Evolutionary conservation across 2,797 vertebrate genomes (phyloP), one percentile per base, ranked within the genome.

Genomic region (Varecia variegata): DNA sequence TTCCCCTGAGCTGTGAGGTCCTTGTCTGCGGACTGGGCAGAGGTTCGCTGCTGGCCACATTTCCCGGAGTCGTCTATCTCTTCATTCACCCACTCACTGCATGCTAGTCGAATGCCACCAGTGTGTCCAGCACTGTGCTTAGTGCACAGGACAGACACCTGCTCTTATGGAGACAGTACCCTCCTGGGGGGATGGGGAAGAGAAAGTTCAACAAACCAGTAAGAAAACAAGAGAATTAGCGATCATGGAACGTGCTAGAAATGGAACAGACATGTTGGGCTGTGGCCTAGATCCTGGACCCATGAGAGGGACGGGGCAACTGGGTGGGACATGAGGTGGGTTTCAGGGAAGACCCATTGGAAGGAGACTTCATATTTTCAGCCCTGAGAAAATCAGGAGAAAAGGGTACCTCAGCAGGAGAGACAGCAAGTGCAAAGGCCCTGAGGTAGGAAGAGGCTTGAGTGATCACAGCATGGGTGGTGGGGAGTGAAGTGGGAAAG

Each of bases 31-130:
- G 54, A 11, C 15, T 30, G n/a, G 76, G 62, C 32, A 23, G 79
- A 50, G 43, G 32, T 27, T 56, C 0, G 0, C 40, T 8, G 7
- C 8, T 18, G 7, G 40, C 18, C 40, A 14, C 3, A 7, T 2
- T 15, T 20, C 30, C 40, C 3, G 13, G 43, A 8, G 5, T 21
- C 15, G 2, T 7, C 15, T 35, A 30, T 52, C 32, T 62, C 77
- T 25, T 62, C 32, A 20, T 60, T 23, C 13, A 7, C 27, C 77
- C 17, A 27, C 45, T 94, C 68, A 30, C 18, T 20, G 11, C 20
- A 30, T 9, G 18, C 27, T 35, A 27, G 13, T 35, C 40, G 7
- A 50, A 13, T 0, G 10, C 15, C 50, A 18, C 17, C 0, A 0
- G 62, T 4, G 3, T 38, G 32, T 58, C 58, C 2, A 6, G 77